phyloP scores from a whole-genome alignment of 2,888 invertebrate species.

The Trissolcus brochymenae region DNA sequence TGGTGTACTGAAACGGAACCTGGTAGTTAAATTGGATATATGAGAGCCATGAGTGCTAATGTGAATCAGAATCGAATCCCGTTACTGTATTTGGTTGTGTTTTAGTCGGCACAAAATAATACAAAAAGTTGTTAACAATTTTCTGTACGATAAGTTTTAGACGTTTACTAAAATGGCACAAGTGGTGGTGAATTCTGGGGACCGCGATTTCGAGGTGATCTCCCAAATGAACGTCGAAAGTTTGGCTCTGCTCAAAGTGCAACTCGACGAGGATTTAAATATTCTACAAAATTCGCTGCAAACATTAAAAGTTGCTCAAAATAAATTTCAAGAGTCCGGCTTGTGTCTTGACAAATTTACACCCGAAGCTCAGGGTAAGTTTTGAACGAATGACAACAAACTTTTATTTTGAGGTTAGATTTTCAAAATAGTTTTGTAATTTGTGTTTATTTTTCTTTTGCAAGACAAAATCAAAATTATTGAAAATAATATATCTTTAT shows the following conservation, averaged over 20 bases:
- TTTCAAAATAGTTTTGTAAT: not conserved
- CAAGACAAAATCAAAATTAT: not conserved
- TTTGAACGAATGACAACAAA: no score
- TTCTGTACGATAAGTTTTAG: not conserved
- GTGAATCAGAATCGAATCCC: no score
- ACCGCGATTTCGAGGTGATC: constrained; percentile 85
- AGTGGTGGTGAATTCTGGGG: constrained; percentile 80
- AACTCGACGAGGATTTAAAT: constrained; percentile 92
- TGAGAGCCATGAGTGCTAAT: no score
- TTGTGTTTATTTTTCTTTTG: not conserved
- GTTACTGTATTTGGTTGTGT: constrained; percentile 3
- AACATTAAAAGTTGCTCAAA: constrained; percentile 92
- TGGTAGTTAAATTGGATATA: no score
- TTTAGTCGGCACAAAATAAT: no score
- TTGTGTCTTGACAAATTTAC: constrained; percentile 89
- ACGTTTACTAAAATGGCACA: constrained; percentile 73
- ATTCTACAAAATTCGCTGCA: constrained; percentile 94
- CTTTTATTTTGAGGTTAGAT: constrained; percentile 58
- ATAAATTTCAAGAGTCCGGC: constrained; percentile 91
- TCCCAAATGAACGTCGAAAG: constrained; percentile 88
- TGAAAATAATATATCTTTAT: no score
- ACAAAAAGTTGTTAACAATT: not conserved
- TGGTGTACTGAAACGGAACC: no score
- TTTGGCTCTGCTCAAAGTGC: constrained; percentile 89
- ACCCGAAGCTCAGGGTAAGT: constrained; percentile 82